These are phyloP conservation scores for Cheilosia vulpina DNA, from an alignment of 2,888 invertebrate genomes.

Conservation along the genomic window DNA sequence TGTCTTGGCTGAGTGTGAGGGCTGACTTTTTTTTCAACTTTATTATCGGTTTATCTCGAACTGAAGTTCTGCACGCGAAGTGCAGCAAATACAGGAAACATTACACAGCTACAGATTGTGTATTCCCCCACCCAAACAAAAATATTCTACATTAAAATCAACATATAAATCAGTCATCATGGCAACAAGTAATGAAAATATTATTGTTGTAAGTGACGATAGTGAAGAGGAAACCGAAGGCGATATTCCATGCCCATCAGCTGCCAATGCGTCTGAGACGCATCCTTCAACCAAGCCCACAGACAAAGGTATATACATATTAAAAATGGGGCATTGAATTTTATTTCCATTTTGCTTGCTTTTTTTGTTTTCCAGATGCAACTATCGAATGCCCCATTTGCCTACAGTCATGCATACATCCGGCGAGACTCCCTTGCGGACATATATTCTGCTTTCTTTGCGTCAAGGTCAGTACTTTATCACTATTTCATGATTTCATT, in stretches of 20 bases:
- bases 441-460: slow-evolving; percentile 98
- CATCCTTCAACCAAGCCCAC: slow-evolving; percentile 38
- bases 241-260: slow-evolving; percentile 22
- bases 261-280: slow-evolving; percentile 24
- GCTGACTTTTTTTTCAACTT: not conserved
- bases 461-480: slow-evolving; percentile 87
- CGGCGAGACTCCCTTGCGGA: slow-evolving; percentile 96
- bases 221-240: slow-evolving; percentile 52
- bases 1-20: too few species aligned
- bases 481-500: not conserved
- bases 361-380: slow-evolving; percentile 14
- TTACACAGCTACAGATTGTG: not conserved
- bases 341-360: not conserved
- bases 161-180: slow-evolving; percentile 6
- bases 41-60: not conserved
- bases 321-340: not conserved
- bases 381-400: slow-evolving; percentile 94
- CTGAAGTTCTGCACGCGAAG: too few species aligned
- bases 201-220: slow-evolving; percentile 53
- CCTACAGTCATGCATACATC: slow-evolving; percentile 94
- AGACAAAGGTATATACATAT: slow-evolving; percentile 44
- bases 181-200: slow-evolving; percentile 66
- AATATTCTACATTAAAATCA: not conserved
- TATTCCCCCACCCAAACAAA: not conserved
- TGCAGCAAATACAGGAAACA: too few species aligned